These are phyloP conservation scores for Acrobasis repandana DNA, from an alignment of 2,888 invertebrate species.

Conservation along the genomic window DNA sequence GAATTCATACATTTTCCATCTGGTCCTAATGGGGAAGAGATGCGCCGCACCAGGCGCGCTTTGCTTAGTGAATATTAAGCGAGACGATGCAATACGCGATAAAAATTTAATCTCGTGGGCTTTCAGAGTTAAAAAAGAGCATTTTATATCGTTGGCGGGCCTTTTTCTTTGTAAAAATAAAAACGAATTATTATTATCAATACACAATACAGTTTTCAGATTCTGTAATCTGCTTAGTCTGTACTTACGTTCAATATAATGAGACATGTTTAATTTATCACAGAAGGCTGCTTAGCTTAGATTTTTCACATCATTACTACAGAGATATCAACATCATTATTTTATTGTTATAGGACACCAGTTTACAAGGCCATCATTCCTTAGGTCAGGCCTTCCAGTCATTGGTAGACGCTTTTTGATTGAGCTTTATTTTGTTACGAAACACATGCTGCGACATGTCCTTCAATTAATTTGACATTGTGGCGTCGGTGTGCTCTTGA, in stretches of 20 bases:
- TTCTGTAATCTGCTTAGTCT: too few relatives aligned
- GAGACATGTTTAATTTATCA: neutral
- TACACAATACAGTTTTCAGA: too few relatives aligned
- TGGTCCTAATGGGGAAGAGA: neutral
- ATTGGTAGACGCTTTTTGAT: slow-evolving; percentile 66
- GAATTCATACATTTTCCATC: neutral
- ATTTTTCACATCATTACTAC: slow-evolving; percentile 2
- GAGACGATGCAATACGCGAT: too few relatives aligned
- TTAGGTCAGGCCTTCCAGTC: slow-evolving; percentile 75
- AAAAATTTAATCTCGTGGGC: too few relatives aligned
- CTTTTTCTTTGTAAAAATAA: too few relatives aligned
- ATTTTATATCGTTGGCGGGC: too few relatives aligned
- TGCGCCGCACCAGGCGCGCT: too few relatives aligned
- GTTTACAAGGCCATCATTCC: slow-evolving; percentile 78
- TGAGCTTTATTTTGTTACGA: slow-evolving; percentile 50
- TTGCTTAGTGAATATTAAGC: too few relatives aligned
- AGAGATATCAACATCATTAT: slow-evolving; percentile 40
- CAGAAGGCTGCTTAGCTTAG: neutral
- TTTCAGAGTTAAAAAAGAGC: too few relatives aligned
- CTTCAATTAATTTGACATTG: slow-evolving; percentile 43
- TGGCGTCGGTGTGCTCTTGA: slow-evolving; percentile 57
- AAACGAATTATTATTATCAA: too few relatives aligned
- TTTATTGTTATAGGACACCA: slow-evolving; percentile 82
- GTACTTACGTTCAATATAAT: neutral
- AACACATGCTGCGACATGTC: slow-evolving; percentile 69